Conservation (phyloP, 2,113 vertebrate species). For the Chionodraco myersi region DNA sequence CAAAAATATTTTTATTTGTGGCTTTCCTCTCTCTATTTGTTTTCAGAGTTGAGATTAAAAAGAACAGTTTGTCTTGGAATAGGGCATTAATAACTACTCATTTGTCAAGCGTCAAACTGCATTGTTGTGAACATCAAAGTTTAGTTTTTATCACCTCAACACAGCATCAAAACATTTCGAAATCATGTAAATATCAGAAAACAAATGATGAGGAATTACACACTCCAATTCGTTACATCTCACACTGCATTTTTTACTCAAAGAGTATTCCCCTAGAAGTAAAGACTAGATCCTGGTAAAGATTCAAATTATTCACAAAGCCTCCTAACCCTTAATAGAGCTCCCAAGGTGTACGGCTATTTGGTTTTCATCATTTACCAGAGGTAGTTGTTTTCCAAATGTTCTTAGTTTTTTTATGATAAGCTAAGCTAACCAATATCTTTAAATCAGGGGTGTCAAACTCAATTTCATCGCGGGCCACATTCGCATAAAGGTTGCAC, state of each 20-base stretch:
- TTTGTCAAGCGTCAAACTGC: neutral
- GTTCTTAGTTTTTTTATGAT: neutral
- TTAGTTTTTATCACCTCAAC: neutral
- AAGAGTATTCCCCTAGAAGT: too few species aligned
- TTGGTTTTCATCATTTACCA: neutral
- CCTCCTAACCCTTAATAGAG: too few species aligned
- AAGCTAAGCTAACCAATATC: constrained; percentile 16
- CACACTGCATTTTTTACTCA: too few species aligned
- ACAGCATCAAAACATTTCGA: neutral
- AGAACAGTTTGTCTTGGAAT: neutral
- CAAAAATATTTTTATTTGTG: neutral
- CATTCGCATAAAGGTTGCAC: too few species aligned
- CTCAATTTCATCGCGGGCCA: too few species aligned
- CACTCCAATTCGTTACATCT: neutral
- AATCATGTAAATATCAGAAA: neutral
- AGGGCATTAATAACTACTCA: neutral
- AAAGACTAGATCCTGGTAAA: too few species aligned
- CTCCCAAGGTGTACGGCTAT: too few species aligned
- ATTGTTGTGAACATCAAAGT: neutral
- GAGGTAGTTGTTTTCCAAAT: neutral
- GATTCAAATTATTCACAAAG: too few species aligned
- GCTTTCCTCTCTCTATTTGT: neutral
- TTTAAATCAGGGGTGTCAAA: too few species aligned
- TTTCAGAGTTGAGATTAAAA: too few species aligned
- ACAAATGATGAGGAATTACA: neutral